These are phyloP conservation scores for Leptinotarsa rubiginosa DNA, from an alignment of 2,888 invertebrate genomes.

Conservation along the genomic window DNA sequence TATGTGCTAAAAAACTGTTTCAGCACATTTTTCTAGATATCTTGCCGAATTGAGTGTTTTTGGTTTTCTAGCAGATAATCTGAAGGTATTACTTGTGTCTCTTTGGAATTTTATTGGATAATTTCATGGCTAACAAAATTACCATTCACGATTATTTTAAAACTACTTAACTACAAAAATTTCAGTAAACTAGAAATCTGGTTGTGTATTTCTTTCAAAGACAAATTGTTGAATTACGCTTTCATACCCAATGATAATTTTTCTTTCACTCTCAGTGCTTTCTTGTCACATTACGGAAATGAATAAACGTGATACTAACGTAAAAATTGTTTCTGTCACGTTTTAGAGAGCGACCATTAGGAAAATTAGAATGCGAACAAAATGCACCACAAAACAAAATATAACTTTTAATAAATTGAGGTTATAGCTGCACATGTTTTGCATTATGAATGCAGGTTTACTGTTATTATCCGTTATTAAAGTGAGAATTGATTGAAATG, in stretches of 20 bases:
- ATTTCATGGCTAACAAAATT: too few relatives aligned
- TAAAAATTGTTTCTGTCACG: conserved; percentile 5
- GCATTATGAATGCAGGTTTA: conserved; percentile 12
- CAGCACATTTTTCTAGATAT: too few relatives aligned
- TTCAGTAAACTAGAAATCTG: too few relatives aligned
- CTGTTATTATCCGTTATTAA: not conserved
- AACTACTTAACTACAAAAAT: too few relatives aligned
- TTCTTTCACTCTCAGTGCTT: not conserved
- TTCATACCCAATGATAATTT: not conserved
- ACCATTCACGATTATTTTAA: too few relatives aligned
- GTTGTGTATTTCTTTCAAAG: too few relatives aligned
- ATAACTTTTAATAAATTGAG: conserved; percentile 10
- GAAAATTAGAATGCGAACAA: conserved; percentile 10
- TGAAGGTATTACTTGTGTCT: too few relatives aligned
- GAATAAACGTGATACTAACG: not conserved
- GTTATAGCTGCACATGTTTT: conserved; percentile 16
- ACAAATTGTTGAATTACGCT: not conserved
- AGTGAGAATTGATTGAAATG: not conserved
- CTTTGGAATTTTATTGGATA: too few relatives aligned
- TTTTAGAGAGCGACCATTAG: conserved; percentile 2
- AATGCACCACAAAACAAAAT: not conserved
- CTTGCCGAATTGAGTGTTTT: too few relatives aligned
- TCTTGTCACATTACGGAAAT: not conserved
- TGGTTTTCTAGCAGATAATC: too few relatives aligned
- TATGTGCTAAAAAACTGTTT: too few relatives aligned